Base-by-base conservation (phyloP, 2,797 vertebrate genomes). In the Sibirionetta formosa region DNA sequence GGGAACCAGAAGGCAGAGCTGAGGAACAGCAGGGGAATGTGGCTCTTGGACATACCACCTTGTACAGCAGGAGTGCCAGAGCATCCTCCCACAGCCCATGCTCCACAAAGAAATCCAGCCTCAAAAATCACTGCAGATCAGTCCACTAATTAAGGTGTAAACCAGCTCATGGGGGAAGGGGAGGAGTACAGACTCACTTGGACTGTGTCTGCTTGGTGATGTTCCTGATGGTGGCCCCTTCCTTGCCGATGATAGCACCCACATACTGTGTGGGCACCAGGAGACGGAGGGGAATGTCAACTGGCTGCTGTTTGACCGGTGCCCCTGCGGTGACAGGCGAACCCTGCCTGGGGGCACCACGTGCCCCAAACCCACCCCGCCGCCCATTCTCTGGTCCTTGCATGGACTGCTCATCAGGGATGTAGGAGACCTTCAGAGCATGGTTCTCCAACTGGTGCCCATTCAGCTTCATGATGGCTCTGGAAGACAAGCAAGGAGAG, bases 191-290 rank as follows among this genome's bases (percentile, higher is more conserved):
- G 94, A 98, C 99, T 98, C 97, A 99, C 99, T 99, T 99, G 98
- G 99, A 99, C 96, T 99, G 99, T 0, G 99, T 99, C 97, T 99
- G 99, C 93, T 99, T 99, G 80, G 99, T 99, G 98, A 99, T 99
- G 97, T 99, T 99, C 53, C 99, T 98, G 87, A 99, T 99, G 96
- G 99, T 99, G 96, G 99, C 99, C 0, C 99, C 99, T 89, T 99
- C 99, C 93, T 99, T 99, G 96, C 99, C 99, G 0, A 99, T 99
- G 98, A 99, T 99, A 93, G 99, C 99, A 0, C 99, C 99, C 27
- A 99, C 99, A 0, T 99, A 99, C 97, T 99, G 99, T 0, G 99
- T 99, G 89, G 99, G 99, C 35, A 99, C 99, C 93, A 99, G 98
- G 87, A 99, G 98, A 33, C 99, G 98, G 63, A 99, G 98, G 3